Evolutionary conservation across 2,113 vertebrate genomes (phyloP), one percentile per base, ranked within the genome.

Genomic region (Cardinalis cardinalis): DNA sequence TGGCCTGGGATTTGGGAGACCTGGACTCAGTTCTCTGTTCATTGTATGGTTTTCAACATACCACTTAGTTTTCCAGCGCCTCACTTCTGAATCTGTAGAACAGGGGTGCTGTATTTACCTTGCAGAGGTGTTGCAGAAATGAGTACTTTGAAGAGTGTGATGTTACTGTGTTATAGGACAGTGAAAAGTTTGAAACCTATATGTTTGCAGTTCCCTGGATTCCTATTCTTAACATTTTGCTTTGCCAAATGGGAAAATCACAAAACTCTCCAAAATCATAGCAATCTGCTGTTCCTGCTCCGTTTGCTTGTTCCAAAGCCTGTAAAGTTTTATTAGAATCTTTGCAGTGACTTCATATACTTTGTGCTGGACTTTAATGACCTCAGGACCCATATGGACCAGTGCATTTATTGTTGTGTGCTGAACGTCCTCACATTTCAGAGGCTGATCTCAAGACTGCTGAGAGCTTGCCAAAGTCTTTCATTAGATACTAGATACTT

Each of bases 281-380:
- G 74, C 66, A 71, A 41, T 72, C 58, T 89, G 43, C 70, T 85
- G 29, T 48, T 87, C 19, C 52, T 78, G 32, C 77, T 78, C 44
- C 74, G 58, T 82, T 78, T 80, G 46, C 5, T 1, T 75, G 46
- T 68, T 90, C 65, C 70, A 75, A 84, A 81, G n/a, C 20, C 70
- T 68, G 15, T 51, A 40, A 92, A 85, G 14, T 69, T 92, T 93
- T 82, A 87, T 75, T 82, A 34, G 46, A 79, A 84, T 72, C 66
- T 87, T 90, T 89, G 61, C 63, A 82, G 66, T 70, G 84, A 89
- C 72, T 94, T 93, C 52, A 58, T 85, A 76, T 53, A 76, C 29
- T 79, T 89, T 46, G 43, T 70, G 44, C 66, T 70, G 52, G 79
- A 40, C 48, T 89, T 68, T 19, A 59, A n/a, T 76, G 68, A 66